Percentiles rank a stretch among this genome's conserved stretches.
Conservation (phyloP, 2,888 invertebrate species). For the Ypsolopha sequella region DNA sequence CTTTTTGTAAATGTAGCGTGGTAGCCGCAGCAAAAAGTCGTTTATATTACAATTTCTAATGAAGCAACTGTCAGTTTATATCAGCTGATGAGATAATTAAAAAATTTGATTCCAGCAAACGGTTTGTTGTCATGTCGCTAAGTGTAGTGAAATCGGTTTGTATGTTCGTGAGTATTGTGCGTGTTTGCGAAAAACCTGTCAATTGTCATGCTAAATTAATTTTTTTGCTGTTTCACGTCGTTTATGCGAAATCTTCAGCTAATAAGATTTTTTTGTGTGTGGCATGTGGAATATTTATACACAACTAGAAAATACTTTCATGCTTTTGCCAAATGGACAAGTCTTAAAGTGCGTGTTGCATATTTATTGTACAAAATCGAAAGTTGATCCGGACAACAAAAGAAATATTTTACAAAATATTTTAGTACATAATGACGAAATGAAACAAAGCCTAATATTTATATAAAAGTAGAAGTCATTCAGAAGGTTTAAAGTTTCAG, state of each 20-base stretch:
- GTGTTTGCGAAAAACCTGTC: conserved; percentile 6
- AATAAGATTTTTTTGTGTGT: not conserved
- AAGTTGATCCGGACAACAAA: too few relatives aligned
- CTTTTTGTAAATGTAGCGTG: not conserved
- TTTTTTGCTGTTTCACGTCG: not conserved
- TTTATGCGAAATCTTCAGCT: not conserved
- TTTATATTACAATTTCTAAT: not conserved
- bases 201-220: conserved; percentile 1
- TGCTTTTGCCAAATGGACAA: conserved; percentile 1
- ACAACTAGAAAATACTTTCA: conserved; percentile 1
- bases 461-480: too few relatives aligned
- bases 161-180: not conserved
- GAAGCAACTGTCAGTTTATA: conserved; percentile 1
- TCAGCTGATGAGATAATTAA: conserved; percentile 2
- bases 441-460: too few relatives aligned
- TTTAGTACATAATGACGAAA: too few relatives aligned
- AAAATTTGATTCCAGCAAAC: conserved; percentile 11
- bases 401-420: too few relatives aligned
- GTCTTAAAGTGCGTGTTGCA: too few relatives aligned
- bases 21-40: not conserved
- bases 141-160: not conserved
- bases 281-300: not conserved
- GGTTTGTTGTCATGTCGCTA: conserved; percentile 8
- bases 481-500: too few relatives aligned
- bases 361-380: too few relatives aligned